Base-by-base conservation (phyloP, 2,113 vertebrate genomes). In the Sphaerodactylus townsendi region DNA sequence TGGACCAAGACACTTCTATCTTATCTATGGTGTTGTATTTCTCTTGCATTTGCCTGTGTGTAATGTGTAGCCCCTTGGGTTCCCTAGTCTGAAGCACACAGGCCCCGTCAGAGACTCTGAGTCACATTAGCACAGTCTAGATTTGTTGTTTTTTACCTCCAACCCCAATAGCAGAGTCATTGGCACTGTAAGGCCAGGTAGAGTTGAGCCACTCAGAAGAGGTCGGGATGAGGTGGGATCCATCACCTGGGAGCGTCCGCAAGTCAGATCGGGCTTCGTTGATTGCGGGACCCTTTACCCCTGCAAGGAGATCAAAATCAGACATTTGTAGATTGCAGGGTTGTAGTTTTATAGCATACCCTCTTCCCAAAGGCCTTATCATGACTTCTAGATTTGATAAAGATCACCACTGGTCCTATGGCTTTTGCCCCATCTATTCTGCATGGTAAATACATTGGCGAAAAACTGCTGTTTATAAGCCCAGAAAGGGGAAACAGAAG, bases 111-210 rank as follows among this genome's bases (percentile, higher is more conserved):
- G 50, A 53, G 33, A 77, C 44, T 76, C 21, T 41, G 19, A 25
- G 35, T 8, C 37, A 19, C 37, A 17, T 41, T 59, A 81, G 2
- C 5, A 46, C 50, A 33, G 28, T 1, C 4, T 5, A 15, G 39
- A 1, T 59, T 2, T 0, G 53, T 10, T 33, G 14, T 66, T 28
- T 62, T 92, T 93, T 87, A 95, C 94, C 93, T 77, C 91, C 82
- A 17, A 77, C 21, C 0, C 85, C 84, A 10, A 89, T 82, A 50
- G 84, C 87, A 1, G 92, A 77, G 33, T 84, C 33, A 30, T 87
- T 83, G 3, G 92, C 86, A 59, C 77, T 48, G 81, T 88, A 91
- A 76, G 92, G 91, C 88, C 93, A 92, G 91, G 93, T 95, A 69
- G 39, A 75, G 70, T 94, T 93, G 70, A 85, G 37, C 77, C 86